Conservation (phyloP, 2,888 invertebrate species). For the Drepana falcataria region DNA sequence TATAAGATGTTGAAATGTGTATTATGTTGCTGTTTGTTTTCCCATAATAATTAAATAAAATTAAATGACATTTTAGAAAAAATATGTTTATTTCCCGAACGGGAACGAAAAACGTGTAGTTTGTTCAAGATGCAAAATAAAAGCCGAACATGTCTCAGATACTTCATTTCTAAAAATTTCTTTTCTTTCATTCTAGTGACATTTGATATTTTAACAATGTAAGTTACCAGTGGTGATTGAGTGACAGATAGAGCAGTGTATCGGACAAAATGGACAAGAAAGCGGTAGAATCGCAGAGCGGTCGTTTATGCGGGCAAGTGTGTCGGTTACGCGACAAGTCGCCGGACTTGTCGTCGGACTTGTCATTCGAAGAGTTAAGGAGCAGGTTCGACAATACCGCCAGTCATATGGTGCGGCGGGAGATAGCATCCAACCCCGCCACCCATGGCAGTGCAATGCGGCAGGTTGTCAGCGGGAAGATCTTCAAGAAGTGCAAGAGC, state of each 20-base stretch:
- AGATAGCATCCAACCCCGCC: slow-evolving; percentile 65
- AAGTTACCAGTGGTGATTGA: slow-evolving; percentile 19
- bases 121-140: not conserved
- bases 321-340: slow-evolving; percentile 44
- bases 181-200: slow-evolving; percentile 24
- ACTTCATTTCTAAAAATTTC: not conserved
- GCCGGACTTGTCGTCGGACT: slow-evolving; percentile 53
- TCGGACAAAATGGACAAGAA: slow-evolving; percentile 52
- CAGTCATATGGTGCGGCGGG: slow-evolving; percentile 46
- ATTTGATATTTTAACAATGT: slow-evolving; percentile 9
- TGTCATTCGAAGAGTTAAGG: slow-evolving; percentile 67
- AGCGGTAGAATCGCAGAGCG: slow-evolving; percentile 40
- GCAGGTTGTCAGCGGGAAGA: slow-evolving; percentile 76
- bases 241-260: slow-evolving; percentile 29
- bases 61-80: no score
- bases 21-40: no score
- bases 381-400: slow-evolving; percentile 69
- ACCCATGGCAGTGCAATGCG: slow-evolving; percentile 72
- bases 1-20: no score
- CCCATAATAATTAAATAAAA: no score
- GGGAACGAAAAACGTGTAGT: no score
- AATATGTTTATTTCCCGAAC: no score
- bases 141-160: not conserved
- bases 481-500: slow-evolving; percentile 91
- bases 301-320: slow-evolving; percentile 61